A percentile compares a stretch with the other conserved stretches of the same genome.
phyloP scores from a whole-genome alignment of 2,797 vertebrate genomes.

The Mormyrops attenuatus region DNA sequence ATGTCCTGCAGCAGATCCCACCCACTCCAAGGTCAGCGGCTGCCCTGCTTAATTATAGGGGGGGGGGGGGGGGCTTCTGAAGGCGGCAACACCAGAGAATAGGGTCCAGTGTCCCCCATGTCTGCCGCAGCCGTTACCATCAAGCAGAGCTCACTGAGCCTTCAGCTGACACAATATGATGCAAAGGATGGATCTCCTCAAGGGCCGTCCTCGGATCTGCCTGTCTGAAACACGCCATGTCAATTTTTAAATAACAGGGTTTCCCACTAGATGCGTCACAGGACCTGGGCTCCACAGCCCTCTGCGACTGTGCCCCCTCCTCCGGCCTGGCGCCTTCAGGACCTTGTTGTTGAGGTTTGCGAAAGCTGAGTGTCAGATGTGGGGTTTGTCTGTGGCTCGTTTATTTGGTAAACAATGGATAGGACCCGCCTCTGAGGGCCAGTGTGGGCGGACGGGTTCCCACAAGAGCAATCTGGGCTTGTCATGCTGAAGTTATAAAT shows the following conservation, averaged over 20 bases:
- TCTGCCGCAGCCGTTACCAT: background rate
- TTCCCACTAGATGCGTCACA: conserved; percentile 17
- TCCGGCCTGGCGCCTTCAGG: background rate
- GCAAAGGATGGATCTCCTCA: background rate
- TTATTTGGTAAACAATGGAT: background rate
- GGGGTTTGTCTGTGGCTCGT: background rate
- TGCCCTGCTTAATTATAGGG: background rate
- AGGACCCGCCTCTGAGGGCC: background rate
- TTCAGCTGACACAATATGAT: background rate
- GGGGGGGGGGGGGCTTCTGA: background rate
- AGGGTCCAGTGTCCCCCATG: background rate
- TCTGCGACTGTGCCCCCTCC: background rate
- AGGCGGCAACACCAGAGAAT: background rate
- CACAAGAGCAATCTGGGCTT: background rate
- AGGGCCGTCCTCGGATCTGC: background rate
- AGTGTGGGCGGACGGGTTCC: background rate
- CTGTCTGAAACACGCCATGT: background rate
- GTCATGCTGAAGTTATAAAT: background rate
- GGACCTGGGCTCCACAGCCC: background rate
- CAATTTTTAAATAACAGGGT: conserved; percentile 16
- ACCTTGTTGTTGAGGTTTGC: background rate
- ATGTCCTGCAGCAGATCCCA: background rate
- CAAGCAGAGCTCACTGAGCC: background rate
- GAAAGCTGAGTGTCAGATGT: background rate
- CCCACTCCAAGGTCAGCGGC: background rate